phyloP scores from a whole-genome alignment of 2,113 vertebrate genomes.

The Murina feae region DNA sequence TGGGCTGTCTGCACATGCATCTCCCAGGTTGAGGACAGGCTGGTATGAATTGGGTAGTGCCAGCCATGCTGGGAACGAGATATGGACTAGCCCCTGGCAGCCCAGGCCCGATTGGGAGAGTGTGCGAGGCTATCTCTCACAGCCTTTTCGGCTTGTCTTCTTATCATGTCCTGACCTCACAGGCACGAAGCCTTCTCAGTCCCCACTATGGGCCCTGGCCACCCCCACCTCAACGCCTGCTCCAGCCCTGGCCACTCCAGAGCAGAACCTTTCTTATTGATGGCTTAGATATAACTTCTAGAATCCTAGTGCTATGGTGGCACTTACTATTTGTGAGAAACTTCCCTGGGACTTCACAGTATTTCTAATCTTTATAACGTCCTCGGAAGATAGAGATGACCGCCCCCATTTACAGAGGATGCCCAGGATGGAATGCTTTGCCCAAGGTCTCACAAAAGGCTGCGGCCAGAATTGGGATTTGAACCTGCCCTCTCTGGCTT shows the following conservation, averaged over 20 bases:
- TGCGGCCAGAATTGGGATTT: neutral
- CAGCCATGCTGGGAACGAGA: neutral
- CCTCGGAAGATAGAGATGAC: neutral
- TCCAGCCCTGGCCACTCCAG: neutral
- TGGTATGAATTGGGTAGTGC: neutral
- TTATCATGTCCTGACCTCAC: neutral
- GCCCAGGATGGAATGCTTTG: neutral
- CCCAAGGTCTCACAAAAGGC: neutral
- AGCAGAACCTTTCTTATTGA: neutral
- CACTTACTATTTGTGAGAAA: neutral
- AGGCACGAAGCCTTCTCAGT: no score
- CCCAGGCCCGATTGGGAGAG: accelerated
- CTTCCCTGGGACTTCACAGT: neutral
- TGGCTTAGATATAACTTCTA: neutral
- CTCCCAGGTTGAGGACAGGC: neutral
- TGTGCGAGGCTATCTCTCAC: neutral
- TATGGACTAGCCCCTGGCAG: accelerated
- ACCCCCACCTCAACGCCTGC: neutral
- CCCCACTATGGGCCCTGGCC: neutral
- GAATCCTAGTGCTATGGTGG: neutral
- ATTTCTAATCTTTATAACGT: neutral
- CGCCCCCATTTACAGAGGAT: neutral
- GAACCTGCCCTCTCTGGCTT: neutral
- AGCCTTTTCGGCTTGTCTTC: neutral
- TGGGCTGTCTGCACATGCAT: neutral